These are phyloP conservation scores for Ormia ochracea DNA, from an alignment of 2,888 invertebrate species.

Conservation along the genomic window DNA sequence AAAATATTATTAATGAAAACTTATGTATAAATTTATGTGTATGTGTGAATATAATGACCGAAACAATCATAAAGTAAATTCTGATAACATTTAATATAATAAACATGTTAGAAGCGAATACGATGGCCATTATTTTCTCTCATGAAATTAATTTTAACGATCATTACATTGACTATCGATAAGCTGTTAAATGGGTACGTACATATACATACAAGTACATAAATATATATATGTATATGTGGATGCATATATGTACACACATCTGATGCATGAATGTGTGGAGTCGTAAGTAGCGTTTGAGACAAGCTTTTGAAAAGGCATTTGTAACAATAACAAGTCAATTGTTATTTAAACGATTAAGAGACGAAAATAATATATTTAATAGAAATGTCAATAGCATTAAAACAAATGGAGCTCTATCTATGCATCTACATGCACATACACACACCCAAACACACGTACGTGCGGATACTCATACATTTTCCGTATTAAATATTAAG, in stretches of 20 bases:
- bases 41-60: background rate
- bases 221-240: background rate
- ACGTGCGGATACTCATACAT: background rate
- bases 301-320: slow-evolving; percentile 17
- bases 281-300: background rate
- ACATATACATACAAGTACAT: background rate
- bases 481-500: slow-evolving; percentile 4
- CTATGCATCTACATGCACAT: too few relatives aligned
- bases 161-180: slow-evolving; percentile 12
- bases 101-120: slow-evolving; percentile 24
- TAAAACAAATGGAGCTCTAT: background rate
- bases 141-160: background rate
- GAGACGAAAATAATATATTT: slow-evolving; percentile 35
- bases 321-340: slow-evolving; percentile 41
- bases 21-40: background rate
- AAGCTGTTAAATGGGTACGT: background rate
- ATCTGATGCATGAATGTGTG: too few relatives aligned
- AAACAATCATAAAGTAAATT: slow-evolving; percentile 10
- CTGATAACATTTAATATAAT: slow-evolving; percentile 43
- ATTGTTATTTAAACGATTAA: slow-evolving; percentile 34
- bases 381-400: slow-evolving; percentile 38
- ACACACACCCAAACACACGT: too few relatives aligned
- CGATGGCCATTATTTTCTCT: background rate
- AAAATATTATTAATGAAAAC: slow-evolving; percentile 52
- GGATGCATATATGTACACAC: too few relatives aligned